Percentiles rank a stretch among this genome's conserved stretches.
Evolutionary conservation across 2,113 vertebrate species (phyloP).

Genomic region (Crotalus viridis): DNA sequence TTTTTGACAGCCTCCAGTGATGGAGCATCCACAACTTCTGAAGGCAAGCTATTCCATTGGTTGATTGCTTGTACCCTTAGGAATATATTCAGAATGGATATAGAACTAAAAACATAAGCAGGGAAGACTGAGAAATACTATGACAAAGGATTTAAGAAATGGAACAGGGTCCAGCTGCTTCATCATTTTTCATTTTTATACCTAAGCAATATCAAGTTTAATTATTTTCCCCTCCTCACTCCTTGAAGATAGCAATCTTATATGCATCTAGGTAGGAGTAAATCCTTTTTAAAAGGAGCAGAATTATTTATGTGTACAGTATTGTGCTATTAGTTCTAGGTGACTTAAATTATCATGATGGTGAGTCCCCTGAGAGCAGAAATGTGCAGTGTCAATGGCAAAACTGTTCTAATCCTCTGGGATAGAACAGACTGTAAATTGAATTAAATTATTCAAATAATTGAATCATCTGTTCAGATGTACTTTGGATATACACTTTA

Average conservation of each 20-base stretch:
- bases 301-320: background rate
- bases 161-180: background rate
- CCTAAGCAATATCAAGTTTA: background rate
- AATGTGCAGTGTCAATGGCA: background rate
- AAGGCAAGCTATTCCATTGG: background rate
- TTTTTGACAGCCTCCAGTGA: background rate
- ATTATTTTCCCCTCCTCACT: background rate
- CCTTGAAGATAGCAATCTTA: background rate
- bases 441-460: slow-evolving; percentile 9
- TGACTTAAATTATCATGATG: slow-evolving; percentile 3
- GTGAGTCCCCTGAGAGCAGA: background rate
- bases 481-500: background rate
- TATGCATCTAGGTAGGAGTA: background rate
- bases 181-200: slow-evolving; percentile 12
- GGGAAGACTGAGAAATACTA: background rate
- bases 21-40: background rate
- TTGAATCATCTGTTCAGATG: background rate
- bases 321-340: background rate
- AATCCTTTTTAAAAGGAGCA: background rate
- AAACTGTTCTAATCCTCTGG: background rate
- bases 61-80: background rate
- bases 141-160: background rate
- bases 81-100: background rate
- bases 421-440: background rate
- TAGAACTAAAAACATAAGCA: background rate